Base-by-base conservation (phyloP, 2,113 vertebrate species). In the Corythornis vintsioides region DNA sequence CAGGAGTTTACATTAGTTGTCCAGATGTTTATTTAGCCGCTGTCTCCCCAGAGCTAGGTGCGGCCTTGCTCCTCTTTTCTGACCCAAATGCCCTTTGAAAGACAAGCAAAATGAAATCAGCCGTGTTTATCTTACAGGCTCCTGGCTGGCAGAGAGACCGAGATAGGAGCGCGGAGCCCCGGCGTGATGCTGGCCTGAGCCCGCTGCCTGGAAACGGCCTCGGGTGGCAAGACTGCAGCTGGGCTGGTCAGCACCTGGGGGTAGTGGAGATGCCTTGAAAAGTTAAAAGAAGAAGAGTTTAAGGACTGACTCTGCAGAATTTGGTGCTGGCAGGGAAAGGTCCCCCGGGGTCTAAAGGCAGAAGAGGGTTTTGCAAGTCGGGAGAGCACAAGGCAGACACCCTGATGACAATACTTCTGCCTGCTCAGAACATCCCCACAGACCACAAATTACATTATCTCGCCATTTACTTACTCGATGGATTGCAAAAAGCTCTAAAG, bases 11-110 rank as follows among this genome's bases (percentile, higher is more conserved):
- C 66, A 60, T 52, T 52, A 22, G 19, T 4, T 4, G 31, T 69
- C 89, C 92, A 94, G 93, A 81, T 95, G 94, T 97, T 97, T 94
- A 76, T 90, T 94, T 15, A 92, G 91, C 76, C 75, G 1, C 90
- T 28, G 83, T 50, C 90, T 92, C 63, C 87, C 38, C 31, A 82
- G 53, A 78, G 86, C 31, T 45, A 94, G 94, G 89, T 42, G 89
- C 43, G 56, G 94, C 92, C 95, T 91, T 31, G 94, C 93, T 93
- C 83, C 74, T 83, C 83, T 95, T 64, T 61, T 45, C 82, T 88
- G 94, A 66, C 86, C 79, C 5, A 92, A 92, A 88, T 57, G 83
- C 81, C 93, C 95, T 93, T 91, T 94, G 93, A 90, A 92, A 96
- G 12, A 43, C 74, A 5, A 31, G 79, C 86, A 3, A 19, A 76